These are phyloP conservation scores for Aurelia sp. DNA, from an alignment of 30 jellyfish, hydroid and myxozoan species.

Conservation along the genomic window DNA sequence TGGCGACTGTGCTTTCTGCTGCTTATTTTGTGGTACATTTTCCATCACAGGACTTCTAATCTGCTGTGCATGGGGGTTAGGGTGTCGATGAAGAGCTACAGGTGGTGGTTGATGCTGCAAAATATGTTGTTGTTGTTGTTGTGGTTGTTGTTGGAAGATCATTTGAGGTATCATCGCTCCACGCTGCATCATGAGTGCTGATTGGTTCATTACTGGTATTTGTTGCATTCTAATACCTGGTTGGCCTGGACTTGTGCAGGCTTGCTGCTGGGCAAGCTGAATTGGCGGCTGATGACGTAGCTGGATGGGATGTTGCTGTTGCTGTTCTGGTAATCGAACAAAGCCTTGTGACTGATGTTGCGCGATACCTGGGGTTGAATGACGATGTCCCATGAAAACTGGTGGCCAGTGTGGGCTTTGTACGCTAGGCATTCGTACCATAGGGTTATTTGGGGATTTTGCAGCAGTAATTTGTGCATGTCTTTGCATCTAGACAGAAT, in stretches of 20 bases:
- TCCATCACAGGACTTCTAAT: neutral
- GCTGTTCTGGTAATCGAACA: no score
- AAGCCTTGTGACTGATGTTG: neutral
- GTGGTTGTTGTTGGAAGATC: neutral
- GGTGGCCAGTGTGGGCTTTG: slow-evolving; percentile 3
- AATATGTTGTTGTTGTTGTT: neutral
- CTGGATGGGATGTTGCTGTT: no score
- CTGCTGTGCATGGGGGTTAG: slow-evolving; percentile 1
- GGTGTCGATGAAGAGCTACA: neutral
- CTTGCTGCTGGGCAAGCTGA: no score
- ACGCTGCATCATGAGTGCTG: neutral
- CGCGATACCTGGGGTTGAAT: neutral
- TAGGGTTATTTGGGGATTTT: neutral
- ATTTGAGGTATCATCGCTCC: neutral
- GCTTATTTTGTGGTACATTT: neutral
- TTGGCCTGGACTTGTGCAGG: neutral
- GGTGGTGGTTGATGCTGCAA: neutral
- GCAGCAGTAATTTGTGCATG: slow-evolving; percentile 4
- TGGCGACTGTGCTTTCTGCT: neutral
- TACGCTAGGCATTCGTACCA: neutral
- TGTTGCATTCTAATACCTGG: neutral
- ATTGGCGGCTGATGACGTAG: no score
- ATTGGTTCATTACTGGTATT: neutral
- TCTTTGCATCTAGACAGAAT: neutral
- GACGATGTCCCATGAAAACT: neutral